These are phyloP conservation scores for Stercorarius parasiticus DNA, from an alignment of 2,113 vertebrate genomes.

Conservation along the genomic window DNA sequence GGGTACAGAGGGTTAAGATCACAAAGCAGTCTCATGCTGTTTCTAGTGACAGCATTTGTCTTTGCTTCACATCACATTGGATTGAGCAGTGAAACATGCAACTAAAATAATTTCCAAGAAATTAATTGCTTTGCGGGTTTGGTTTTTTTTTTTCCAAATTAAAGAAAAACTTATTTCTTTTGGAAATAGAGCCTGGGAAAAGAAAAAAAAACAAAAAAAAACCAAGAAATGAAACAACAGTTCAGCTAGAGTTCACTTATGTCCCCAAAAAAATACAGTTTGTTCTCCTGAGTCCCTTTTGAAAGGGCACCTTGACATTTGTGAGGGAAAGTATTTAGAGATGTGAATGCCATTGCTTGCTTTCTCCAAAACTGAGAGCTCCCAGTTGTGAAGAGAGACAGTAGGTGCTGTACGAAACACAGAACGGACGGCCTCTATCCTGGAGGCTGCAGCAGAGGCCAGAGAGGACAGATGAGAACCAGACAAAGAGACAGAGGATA, in stretches of 20 bases:
- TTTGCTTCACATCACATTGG: not conserved
- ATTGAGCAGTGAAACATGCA: not conserved
- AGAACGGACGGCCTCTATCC: not conserved
- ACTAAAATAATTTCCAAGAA: not conserved
- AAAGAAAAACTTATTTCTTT: not conserved
- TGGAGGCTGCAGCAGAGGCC: not conserved
- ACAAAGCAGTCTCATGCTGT: slow-evolving; percentile 15
- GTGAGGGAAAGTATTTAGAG: not conserved
- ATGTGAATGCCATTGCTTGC: not conserved
- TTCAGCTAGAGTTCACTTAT: not conserved
- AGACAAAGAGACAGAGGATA: not conserved
- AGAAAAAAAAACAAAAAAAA: not conserved
- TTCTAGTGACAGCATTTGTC: slow-evolving; percentile 18
- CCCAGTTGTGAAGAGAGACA: not conserved
- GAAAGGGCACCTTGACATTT: not conserved
- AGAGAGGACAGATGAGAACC: not conserved
- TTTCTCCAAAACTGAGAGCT: not conserved
- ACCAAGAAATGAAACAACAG: not conserved
- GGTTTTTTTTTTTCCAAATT: not conserved
- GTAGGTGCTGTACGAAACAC: not conserved
- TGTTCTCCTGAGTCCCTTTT: not conserved
- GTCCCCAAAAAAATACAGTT: not conserved
- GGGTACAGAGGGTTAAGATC: not conserved
- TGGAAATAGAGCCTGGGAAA: not conserved
- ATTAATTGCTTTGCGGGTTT: not conserved